A percentile compares a stretch with the other conserved stretches of the same genome.
Evolutionary conservation across 2,888 invertebrate genomes (phyloP).

Genomic region (Eretmocerus hayati): DNA sequence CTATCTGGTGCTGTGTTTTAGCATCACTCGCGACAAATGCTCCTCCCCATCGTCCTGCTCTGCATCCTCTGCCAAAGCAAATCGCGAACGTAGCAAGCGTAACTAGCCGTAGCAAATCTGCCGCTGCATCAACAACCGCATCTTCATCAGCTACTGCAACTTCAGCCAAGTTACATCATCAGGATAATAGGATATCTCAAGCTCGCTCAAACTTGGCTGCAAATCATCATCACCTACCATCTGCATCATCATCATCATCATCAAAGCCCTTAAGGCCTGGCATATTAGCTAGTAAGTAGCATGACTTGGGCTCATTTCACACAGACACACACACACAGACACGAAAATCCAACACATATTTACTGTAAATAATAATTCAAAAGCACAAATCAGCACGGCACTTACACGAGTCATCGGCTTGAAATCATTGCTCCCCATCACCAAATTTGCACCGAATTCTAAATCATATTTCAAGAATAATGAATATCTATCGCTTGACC

Average conservation of each 20-base stretch:
- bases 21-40: slow-evolving; percentile 69
- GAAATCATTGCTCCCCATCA: too few species aligned
- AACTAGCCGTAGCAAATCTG: slow-evolving; percentile 26
- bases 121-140: slow-evolving; percentile 25
- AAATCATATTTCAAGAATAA: too few species aligned
- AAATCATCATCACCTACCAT: slow-evolving; percentile 22
- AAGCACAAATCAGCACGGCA: too few species aligned
- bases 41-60: slow-evolving; percentile 54
- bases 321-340: background rate
- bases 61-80: slow-evolving; percentile 41
- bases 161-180: background rate
- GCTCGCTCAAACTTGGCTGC: slow-evolving; percentile 35
- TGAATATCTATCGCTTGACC: too few species aligned
- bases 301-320: too few species aligned
- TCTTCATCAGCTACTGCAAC: slow-evolving; percentile 27
- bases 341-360: too few species aligned
- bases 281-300: slow-evolving; percentile 47
- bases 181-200: slow-evolving; percentile 23
- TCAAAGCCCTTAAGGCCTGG: slow-evolving; percentile 27
- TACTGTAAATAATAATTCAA: too few species aligned
- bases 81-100: slow-evolving; percentile 21
- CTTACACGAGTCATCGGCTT: too few species aligned
- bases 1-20: too few species aligned
- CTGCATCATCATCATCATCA: slow-evolving; percentile 14
- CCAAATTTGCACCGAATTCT: too few species aligned